Conservation (phyloP, 2,797 vertebrate genomes). For the Erethizon dorsatum region DNA sequence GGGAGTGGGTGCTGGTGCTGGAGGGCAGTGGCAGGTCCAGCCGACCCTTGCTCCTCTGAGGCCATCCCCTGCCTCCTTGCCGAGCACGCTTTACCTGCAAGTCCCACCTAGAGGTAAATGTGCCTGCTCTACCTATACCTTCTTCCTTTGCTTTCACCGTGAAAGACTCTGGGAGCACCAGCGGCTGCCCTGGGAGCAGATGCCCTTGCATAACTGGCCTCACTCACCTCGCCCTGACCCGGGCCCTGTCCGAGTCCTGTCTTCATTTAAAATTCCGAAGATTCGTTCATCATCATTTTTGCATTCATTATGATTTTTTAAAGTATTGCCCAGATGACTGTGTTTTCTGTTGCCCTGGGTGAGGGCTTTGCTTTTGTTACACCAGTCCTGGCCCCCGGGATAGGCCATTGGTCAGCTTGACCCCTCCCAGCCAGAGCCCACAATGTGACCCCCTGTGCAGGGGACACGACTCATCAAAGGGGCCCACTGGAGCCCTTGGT, state of each 20-base stretch:
- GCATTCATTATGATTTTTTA: background rate
- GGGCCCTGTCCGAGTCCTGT: rapidly evolving
- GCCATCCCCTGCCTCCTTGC: background rate
- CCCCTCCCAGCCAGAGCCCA: background rate
- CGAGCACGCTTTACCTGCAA: background rate
- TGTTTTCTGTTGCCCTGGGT: background rate
- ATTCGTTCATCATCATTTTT: background rate
- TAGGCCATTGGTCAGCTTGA: background rate
- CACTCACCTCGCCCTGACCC: background rate
- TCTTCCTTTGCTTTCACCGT: background rate
- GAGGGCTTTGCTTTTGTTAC: background rate
- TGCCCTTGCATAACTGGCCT: rapidly evolving
- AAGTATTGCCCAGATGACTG: no score
- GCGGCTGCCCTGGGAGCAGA: rapidly evolving
- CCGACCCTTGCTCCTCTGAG: background rate
- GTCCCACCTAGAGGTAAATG: background rate
- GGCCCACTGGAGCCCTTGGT: background rate
- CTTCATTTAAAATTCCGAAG: background rate
- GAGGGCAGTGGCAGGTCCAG: background rate
- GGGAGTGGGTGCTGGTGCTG: no score
- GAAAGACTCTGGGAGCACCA: background rate
- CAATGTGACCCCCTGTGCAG: background rate
- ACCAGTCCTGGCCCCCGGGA: background rate
- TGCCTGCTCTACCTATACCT: background rate
- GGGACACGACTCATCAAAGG: background rate